Base-by-base conservation (phyloP, 1,140 invertebrate genomes). In the Phenacoccus solenopsis region DNA sequence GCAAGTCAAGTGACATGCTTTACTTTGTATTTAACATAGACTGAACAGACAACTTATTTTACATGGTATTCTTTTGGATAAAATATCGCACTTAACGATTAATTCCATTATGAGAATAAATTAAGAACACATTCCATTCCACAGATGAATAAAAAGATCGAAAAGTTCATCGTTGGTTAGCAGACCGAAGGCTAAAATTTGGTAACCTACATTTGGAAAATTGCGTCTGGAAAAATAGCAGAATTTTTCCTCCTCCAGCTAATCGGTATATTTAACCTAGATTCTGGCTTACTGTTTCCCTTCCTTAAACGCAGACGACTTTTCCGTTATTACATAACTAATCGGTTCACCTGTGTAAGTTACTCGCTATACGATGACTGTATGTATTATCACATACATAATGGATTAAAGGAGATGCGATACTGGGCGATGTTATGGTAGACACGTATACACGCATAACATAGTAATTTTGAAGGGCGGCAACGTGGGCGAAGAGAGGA, bases 381-480 rank as follows among this genome's bases (percentile, higher is more conserved):
- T 64, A 25, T 64, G 25, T 49, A 64, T 24, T 27, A 64, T 64
- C 25, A 64, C 21, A 64, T 25, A 64, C 21, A 64, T 25, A 64
- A 64, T 24, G 13, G 59, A 25, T 24, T 64, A 27, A 64, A 27
- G 25, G 59, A 64, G 59, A 64, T 49, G 59, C 59, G 59, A 64
- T 24, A 24, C 59, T 64, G 10, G 20, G 12, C 59, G 59, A 64
- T 64, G 59, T 64, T 64, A 64, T 27, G 59, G 59, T 64, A 64
- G 59, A 64, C 59, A 64, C 25, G 25, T 64, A 64, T 64, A 64
- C 59, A 64, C 21, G 59, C 59, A 25, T 64, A 64, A 64, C 59
- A 27, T 64, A 25, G 59, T 64, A 64, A 64, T 64, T 64, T 64
- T 64, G 59, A 64, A 64, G 59, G 59, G 59, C 59, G 59, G 59